A percentile compares a stretch with the other conserved stretches of the same genome.
These are phyloP conservation scores for Thalassoma bifasciatum DNA, from an alignment of 2,113 vertebrate species.

Conservation along the genomic window DNA sequence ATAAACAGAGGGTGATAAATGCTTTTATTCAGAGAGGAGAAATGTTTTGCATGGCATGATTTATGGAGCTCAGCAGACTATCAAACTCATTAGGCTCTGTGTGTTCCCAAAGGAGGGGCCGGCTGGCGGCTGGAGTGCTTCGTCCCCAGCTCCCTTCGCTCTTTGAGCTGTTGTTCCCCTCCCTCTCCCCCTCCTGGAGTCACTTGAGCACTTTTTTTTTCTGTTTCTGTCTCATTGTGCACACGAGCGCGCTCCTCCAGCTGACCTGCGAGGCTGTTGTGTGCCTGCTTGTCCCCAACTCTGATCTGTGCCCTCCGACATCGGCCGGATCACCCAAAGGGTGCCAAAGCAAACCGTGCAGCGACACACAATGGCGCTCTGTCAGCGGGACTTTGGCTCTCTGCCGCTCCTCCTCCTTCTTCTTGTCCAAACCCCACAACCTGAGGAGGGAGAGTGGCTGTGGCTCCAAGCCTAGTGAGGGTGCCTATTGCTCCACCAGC, in stretches of 20 bases:
- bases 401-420: constrained; percentile 22
- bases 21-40: constrained; percentile 99
- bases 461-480: constrained; percentile 53
- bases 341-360: constrained; percentile 34
- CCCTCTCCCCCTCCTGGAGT: constrained; percentile 32
- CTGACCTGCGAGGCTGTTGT: constrained; percentile 57
- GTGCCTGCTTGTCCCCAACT: constrained; percentile 42
- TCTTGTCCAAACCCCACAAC: constrained; percentile 23
- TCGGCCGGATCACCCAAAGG: constrained; percentile 36
- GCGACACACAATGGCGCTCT: constrained; percentile 52
- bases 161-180: constrained; percentile 53
- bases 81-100: constrained; percentile 99
- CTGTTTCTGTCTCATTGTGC: constrained; percentile 61
- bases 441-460: constrained; percentile 53
- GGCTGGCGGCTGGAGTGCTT: constrained; percentile 85
- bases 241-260: constrained; percentile 36
- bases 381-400: constrained; percentile 59
- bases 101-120: constrained; percentile 94
- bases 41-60: constrained; percentile 99
- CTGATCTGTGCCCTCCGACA: constrained; percentile 42
- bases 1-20: constrained; percentile 99
- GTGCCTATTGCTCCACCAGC: constrained; percentile 69
- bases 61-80: constrained; percentile 99
- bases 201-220: constrained; percentile 33
- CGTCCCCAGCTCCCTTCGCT: constrained; percentile 74